Conservation (phyloP, 2,888 invertebrate genomes). For the Cephus pulcher region DNA sequence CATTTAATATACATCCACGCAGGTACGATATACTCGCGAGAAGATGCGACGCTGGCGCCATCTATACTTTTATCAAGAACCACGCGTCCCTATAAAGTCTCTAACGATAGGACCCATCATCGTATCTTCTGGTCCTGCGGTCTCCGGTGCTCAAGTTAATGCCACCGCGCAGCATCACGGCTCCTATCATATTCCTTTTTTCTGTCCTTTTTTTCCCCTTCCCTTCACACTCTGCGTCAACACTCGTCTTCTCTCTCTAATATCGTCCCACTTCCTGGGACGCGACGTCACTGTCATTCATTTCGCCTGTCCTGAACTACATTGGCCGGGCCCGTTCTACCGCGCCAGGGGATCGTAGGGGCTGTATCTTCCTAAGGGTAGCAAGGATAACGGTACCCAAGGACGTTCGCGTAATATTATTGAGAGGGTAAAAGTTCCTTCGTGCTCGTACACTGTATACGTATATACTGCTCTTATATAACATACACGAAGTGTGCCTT, state of each 20-base stretch:
- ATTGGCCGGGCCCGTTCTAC: not conserved
- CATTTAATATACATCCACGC: not conserved
- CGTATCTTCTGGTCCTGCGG: slow-evolving; percentile 29
- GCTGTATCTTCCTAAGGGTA: not conserved
- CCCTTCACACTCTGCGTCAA: not conserved
- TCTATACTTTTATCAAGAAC: not conserved
- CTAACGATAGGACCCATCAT: slow-evolving; percentile 42
- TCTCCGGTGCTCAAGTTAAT: slow-evolving; percentile 15
- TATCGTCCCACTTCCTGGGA: not conserved
- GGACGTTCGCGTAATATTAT: not conserved
- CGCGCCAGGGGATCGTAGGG: not conserved
- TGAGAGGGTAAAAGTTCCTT: not conserved
- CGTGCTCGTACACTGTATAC: not conserved
- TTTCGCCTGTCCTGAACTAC: not conserved
- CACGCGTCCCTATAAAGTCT: slow-evolving; percentile 2
- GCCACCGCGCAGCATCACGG: slow-evolving; percentile 13
- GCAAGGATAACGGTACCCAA: not conserved
- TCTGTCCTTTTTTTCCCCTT: not conserved
- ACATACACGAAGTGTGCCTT: too few relatives aligned
- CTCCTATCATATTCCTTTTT: not conserved
- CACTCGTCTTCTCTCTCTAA: not conserved
- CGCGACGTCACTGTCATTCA: not conserved
- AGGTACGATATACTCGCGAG: not conserved
- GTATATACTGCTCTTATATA: too few relatives aligned
- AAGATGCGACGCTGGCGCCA: not conserved